Conservation (phyloP, 2,797 vertebrate species). For the Dromococcyx pavoninus region DNA sequence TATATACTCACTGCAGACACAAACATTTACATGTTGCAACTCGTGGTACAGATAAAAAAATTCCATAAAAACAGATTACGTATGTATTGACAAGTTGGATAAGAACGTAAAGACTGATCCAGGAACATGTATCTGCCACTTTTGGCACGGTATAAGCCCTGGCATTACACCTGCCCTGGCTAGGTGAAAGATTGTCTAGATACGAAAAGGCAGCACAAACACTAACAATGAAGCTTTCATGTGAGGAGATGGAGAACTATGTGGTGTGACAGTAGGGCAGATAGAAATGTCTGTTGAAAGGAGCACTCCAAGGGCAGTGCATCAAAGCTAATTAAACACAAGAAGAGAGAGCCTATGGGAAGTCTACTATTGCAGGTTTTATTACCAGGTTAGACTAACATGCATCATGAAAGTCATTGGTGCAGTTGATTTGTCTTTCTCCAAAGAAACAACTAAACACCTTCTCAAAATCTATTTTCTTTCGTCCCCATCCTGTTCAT, state of each 20-base stretch:
- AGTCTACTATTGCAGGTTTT: background rate
- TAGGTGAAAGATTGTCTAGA: constrained; percentile 38
- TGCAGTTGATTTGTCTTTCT: background rate
- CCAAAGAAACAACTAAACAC: background rate
- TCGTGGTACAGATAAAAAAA: constrained; percentile 23
- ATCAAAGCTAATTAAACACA: background rate
- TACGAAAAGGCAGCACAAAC: constrained; percentile 32
- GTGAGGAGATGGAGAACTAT: background rate
- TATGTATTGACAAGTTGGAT: constrained; percentile 46
- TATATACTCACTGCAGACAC: background rate
- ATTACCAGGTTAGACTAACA: background rate
- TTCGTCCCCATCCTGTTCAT: background rate
- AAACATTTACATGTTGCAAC: constrained; percentile 53
- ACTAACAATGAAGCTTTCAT: constrained; percentile 25
- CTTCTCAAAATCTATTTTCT: background rate
- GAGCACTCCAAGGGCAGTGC: background rate
- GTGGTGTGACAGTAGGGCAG: background rate
- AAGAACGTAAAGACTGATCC: constrained; percentile 41
- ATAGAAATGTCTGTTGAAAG: background rate
- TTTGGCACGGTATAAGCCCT: background rate
- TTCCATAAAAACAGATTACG: constrained; percentile 33
- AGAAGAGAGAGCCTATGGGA: background rate
- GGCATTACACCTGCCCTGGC: constrained; percentile 24
- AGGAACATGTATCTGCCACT: constrained; percentile 38
- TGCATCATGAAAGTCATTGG: background rate